Base-by-base conservation (phyloP, 2,113 vertebrate genomes). In the Mormoops blainvillei region DNA sequence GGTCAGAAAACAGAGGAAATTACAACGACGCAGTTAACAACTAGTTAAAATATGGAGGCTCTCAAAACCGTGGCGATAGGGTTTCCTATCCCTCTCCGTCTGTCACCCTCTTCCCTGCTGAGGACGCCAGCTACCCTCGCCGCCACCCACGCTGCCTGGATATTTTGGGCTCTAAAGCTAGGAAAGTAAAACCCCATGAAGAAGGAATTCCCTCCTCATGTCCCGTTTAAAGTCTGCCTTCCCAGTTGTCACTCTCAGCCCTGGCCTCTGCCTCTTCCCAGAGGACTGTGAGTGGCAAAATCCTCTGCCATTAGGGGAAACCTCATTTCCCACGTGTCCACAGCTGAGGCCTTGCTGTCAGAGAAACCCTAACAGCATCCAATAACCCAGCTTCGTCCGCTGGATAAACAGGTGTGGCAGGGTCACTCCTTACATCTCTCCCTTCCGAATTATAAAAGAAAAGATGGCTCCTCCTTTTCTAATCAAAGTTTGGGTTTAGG, bases 1-100 rank as follows among this genome's bases (percentile, higher is more conserved):
- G 52, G 38, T 78, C 36, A 93, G 80, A 80, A 90, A 86, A 94
- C 38, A 83, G 71, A 87, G 43, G 43, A 65, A 88, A 71, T 96
- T 61, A 36, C 6, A 90, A 22, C 65, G 87, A 74, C 80, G 65
- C 74, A 56, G 90, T 38, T 52, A 78, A 50, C 10, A 50, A 50
- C 81, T 68, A 63, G 20, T 65, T 86, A 41, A 92, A 89, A 89
- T 78, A 41, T 54, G 16, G 31, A 73, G 48, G 43, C 36, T 61
- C 31, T 65, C 38, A 36, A 77, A 77, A 77, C 10, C 28, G 11
- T 82, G 24, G 10, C 7, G 31, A 31, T n/a, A 65, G 45, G 15
- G 5, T 86, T 95, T 94, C 7, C 1, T 84, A 22, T 41, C 52
- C 7, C 1, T 84, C 18, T 41, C 52, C 56, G 50, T 45, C 6